phyloP scores from a whole-genome alignment of 2,888 invertebrate genomes.

The Noctua comes region DNA sequence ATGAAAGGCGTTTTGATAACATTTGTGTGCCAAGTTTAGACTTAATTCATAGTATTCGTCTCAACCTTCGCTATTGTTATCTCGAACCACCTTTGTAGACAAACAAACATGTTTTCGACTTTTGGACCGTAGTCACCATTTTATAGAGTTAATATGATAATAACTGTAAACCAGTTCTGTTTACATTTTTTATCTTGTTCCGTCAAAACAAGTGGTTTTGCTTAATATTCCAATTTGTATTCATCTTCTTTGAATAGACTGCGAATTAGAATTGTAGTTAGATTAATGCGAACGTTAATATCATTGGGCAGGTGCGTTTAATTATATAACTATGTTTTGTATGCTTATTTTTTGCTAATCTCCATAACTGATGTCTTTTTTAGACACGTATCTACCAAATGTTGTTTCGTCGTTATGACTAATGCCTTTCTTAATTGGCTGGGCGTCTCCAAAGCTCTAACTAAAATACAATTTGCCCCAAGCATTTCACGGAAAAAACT shows the following conservation, averaged over 20 bases:
- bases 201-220: conserved; percentile 58
- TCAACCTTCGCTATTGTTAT: conserved; percentile 50
- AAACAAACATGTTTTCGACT: conserved; percentile 71
- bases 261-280: conserved; percentile 26
- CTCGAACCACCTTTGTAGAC: conserved; percentile 27
- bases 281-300: conserved; percentile 40
- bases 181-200: conserved; percentile 71
- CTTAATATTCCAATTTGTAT: conserved; percentile 61
- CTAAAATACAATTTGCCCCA: not conserved
- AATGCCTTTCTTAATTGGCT: conserved; percentile 17
- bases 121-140: conserved; percentile 63
- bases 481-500: not conserved
- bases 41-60: conserved; percentile 23
- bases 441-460: not conserved
- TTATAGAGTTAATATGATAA: conserved; percentile 74
- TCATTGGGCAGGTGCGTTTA: conserved; percentile 38
- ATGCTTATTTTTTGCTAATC: conserved; percentile 35
- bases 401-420: conserved; percentile 18
- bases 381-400: conserved; percentile 1
- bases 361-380: conserved; percentile 28
- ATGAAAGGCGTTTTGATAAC: conserved; percentile 32
- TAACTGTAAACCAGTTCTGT: conserved; percentile 66
- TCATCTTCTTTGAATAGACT: conserved; percentile 44
- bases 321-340: conserved; percentile 35
- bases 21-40: conserved; percentile 50